phyloP scores from a whole-genome alignment of 2,113 vertebrate genomes.

The Dicerorhinus sumatrensis region DNA sequence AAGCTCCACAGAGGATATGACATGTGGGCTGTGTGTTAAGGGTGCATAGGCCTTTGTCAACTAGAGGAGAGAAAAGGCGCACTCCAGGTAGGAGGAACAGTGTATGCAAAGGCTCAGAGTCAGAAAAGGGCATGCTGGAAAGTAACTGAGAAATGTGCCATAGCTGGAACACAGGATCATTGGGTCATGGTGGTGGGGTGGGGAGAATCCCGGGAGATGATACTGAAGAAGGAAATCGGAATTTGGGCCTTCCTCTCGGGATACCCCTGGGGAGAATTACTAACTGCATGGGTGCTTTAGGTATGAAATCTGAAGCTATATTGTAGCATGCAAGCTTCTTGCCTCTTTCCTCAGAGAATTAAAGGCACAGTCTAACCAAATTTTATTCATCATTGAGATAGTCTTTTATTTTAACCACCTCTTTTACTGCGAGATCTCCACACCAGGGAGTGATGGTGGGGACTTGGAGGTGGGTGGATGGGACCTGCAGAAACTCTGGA shows the following conservation, averaged over 20 bases:
- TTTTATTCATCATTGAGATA: not conserved
- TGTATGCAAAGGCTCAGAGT: not conserved
- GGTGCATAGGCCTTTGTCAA: too few relatives aligned
- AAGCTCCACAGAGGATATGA: too few relatives aligned
- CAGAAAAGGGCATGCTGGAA: not conserved
- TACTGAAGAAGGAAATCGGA: not conserved
- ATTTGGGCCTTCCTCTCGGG: not conserved
- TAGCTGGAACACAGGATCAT: not conserved
- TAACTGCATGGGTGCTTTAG: not conserved
- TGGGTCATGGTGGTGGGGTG: not conserved
- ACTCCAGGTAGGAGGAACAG: not conserved
- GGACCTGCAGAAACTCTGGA: not conserved
- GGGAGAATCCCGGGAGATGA: not conserved
- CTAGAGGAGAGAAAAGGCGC: too few relatives aligned
- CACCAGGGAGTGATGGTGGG: not conserved
- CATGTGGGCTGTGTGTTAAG: too few relatives aligned
- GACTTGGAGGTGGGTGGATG: too few relatives aligned
- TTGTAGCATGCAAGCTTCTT: not conserved
- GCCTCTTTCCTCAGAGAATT: not conserved
- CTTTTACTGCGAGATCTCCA: not conserved
- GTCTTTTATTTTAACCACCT: not conserved
- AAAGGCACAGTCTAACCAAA: not conserved
- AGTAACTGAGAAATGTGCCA: accelerated
- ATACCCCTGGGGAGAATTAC: not conserved
- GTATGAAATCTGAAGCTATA: not conserved